Conservation (phyloP, 2,113 vertebrate species). For the Clarias magur region DNA sequence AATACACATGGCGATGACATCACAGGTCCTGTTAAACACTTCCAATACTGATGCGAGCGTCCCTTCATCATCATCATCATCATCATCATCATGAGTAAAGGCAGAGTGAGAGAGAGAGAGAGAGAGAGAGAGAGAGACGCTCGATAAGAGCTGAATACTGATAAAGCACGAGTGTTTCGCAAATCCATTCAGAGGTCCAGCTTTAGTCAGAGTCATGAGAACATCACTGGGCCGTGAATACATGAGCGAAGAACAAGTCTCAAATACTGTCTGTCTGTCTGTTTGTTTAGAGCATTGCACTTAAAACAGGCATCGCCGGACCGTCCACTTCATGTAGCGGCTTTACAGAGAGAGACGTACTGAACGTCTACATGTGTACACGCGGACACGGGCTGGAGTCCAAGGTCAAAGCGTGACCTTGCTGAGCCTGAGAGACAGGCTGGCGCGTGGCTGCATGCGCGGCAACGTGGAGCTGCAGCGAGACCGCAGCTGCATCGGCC, state of each 20-base stretch:
- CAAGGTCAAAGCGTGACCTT: slow-evolving; percentile 80
- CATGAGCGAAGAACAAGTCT: not conserved
- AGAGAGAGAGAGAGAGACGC: slow-evolving; percentile 21
- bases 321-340: not conserved
- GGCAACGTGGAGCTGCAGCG: slow-evolving; percentile 78
- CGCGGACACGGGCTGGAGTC: slow-evolving; percentile 31
- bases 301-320: not conserved
- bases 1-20: slow-evolving; percentile 52
- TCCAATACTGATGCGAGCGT: slow-evolving; percentile 58
- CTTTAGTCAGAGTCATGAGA: not conserved
- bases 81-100: slow-evolving; percentile 44
- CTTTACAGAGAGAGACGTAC: not conserved
- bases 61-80: slow-evolving; percentile 1
- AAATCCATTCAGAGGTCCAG: not conserved
- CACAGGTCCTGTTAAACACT: slow-evolving; percentile 60
- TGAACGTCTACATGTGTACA: not conserved
- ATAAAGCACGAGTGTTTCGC: not conserved
- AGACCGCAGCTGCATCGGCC: slow-evolving; percentile 74
- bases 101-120: slow-evolving; percentile 36
- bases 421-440: slow-evolving; percentile 78
- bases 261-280: not conserved
- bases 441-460: slow-evolving; percentile 73
- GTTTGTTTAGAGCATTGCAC: not conserved
- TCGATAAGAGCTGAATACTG: slow-evolving; percentile 45
- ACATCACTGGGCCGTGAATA: not conserved